Percentiles rank a stretch among this genome's conserved stretches.
Evolutionary conservation across 2,888 invertebrate species (phyloP).

Genomic region (Prosopocoilus inquinatus): DNA sequence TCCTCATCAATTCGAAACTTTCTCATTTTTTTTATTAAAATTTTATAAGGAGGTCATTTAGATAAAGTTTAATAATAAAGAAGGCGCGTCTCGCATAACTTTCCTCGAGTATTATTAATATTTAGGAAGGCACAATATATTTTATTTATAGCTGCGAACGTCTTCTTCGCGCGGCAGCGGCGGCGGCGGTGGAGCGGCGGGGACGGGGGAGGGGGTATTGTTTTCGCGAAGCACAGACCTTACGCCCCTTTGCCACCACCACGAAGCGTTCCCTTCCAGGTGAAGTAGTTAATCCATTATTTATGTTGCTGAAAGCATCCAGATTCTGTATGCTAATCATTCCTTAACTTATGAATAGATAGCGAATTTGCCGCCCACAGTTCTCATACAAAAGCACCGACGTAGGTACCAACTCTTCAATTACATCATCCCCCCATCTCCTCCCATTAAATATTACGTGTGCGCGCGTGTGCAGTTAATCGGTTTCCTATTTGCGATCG

Average conservation of each 20-base stretch:
- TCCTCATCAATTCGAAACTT: no score
- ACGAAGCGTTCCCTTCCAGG: background rate
- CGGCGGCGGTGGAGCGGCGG: no score
- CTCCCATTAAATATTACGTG: background rate
- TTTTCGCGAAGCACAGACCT: background rate
- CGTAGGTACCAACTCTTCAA: background rate
- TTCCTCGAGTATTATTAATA: no score
- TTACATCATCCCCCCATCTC: no score
- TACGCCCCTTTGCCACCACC: background rate
- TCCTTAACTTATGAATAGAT: slow-evolving; percentile 39
- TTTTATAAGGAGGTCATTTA: no score
- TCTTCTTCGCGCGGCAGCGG: no score
- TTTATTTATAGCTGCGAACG: no score
- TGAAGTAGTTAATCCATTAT: slow-evolving; percentile 44
- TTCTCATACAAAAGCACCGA: slow-evolving; percentile 6
- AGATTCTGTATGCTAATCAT: slow-evolving; percentile 42
- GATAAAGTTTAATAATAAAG: no score
- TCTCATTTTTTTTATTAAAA: no score
- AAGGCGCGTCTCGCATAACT: no score
- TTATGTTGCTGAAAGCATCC: slow-evolving; percentile 42
- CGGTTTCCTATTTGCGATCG: background rate
- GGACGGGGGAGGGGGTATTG: no score
- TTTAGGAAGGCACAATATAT: no score
- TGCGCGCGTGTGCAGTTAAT: background rate
- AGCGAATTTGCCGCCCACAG: slow-evolving; percentile 9